phyloP scores from a whole-genome alignment of 1,140 invertebrate species.

The Bombus cullumanus region DNA sequence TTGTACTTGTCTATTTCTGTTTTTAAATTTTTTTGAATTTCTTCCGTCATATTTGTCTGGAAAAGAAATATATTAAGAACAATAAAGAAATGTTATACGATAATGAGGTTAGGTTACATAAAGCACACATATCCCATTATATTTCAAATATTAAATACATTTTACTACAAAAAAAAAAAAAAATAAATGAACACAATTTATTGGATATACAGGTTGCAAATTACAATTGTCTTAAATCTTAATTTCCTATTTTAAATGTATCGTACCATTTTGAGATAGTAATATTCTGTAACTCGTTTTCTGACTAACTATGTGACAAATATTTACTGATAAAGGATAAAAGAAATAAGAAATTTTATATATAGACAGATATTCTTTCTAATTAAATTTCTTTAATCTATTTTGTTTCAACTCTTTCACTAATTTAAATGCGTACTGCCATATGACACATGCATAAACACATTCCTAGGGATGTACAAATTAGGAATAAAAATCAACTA shows the following conservation, averaged over 20 bases:
- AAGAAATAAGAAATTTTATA: background rate
- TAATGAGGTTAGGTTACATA: background rate
- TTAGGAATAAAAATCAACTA: slow-evolving; percentile 3
- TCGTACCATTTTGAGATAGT: background rate
- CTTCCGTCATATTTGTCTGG: slow-evolving; percentile 86
- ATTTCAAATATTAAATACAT: background rate
- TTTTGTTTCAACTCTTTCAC: background rate
- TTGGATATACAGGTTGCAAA: background rate
- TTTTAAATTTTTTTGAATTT: slow-evolving; percentile 89
- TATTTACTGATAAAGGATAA: too few species aligned
- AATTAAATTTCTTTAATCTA: slow-evolving; percentile 3
- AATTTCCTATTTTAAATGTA: background rate
- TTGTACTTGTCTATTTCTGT: slow-evolving; percentile 87
- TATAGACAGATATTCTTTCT: background rate
- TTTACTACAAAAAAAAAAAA: background rate
- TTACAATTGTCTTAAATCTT: background rate
- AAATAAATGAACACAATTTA: background rate
- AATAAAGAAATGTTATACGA: background rate
- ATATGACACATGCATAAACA: background rate
- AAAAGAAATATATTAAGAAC: slow-evolving; percentile 17
- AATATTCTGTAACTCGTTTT: slow-evolving; percentile 2
- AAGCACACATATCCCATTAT: background rate
- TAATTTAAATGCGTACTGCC: background rate
- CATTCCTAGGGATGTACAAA: slow-evolving; percentile 4
- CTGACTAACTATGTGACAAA: background rate